Evolutionary conservation across 30 jellyfish, hydroid and myxozoan genomes (phyloP).

Genomic region (Morbakka virulenta): DNA sequence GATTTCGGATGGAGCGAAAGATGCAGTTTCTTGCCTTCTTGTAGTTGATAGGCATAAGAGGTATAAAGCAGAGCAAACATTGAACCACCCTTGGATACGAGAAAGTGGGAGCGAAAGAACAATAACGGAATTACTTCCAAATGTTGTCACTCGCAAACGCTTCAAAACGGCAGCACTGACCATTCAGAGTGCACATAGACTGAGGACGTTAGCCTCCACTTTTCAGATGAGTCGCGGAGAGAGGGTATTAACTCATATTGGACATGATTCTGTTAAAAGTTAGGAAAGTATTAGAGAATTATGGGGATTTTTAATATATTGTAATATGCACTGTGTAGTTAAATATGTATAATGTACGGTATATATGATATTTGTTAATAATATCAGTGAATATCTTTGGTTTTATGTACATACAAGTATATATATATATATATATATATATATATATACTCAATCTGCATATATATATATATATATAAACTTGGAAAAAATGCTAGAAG

Average conservation of each 20-base stretch:
- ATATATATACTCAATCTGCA: no score
- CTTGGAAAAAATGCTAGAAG: no score
- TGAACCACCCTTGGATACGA: slow-evolving; percentile 79
- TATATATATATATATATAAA: no score
- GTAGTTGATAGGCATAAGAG: slow-evolving; percentile 73
- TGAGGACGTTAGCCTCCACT: slow-evolving; percentile 67
- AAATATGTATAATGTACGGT: no score
- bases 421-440: no score
- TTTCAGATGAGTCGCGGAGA: slow-evolving; percentile 64
- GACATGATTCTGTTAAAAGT: no score
- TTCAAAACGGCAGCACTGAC: slow-evolving; percentile 75
- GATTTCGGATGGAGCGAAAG: slow-evolving; percentile 80
- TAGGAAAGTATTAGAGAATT: no score
- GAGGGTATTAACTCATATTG: slow-evolving; percentile 63
- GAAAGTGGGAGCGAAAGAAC: slow-evolving; percentile 55
- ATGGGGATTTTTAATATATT: no score
- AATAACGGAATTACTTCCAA: slow-evolving; percentile 21
- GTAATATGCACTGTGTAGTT: no score
- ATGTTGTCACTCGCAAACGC: slow-evolving; percentile 2
- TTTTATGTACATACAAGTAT: no score
- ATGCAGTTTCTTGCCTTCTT: slow-evolving; percentile 62
- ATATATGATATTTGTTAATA: no score
- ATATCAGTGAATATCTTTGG: no score
- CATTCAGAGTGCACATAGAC: slow-evolving; percentile 71
- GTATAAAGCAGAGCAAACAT: slow-evolving; percentile 69